A percentile compares a stretch with the other conserved stretches of the same genome.
These are phyloP conservation scores for Griposia aprilina DNA, from an alignment of 2,888 invertebrate species.

Conservation along the genomic window DNA sequence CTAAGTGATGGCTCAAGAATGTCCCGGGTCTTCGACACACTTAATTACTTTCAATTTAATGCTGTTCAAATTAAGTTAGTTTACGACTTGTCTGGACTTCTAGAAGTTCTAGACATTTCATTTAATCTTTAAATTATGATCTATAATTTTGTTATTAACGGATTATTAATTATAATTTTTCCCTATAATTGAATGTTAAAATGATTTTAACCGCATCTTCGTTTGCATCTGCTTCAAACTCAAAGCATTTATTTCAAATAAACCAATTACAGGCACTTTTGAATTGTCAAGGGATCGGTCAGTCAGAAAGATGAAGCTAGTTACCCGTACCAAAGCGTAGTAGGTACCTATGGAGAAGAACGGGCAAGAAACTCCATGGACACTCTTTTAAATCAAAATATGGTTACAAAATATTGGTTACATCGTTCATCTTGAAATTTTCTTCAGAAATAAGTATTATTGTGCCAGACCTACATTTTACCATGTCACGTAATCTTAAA, in stretches of 20 bases:
- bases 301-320: no score
- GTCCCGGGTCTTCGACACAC: constrained; percentile 27
- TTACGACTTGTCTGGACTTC: constrained; percentile 8
- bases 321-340: no score
- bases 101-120: constrained; percentile 11
- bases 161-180: constrained; percentile 15
- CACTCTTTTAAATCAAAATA: no score
- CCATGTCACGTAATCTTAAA: background rate
- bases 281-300: no score
- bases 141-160: constrained; percentile 18
- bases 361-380: no score
- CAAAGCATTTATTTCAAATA: no score
- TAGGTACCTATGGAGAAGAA: no score
- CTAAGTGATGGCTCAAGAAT: constrained; percentile 41
- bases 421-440: no score
- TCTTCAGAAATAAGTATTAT: background rate
- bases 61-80: constrained; percentile 33
- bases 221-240: constrained; percentile 30
- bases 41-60: constrained; percentile 35
- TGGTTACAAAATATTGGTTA: no score
- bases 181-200: constrained; percentile 17
- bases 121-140: constrained; percentile 49
- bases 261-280: no score
- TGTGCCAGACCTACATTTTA: background rate
- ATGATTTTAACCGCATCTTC: background rate